Evolutionary conservation across 1,140 invertebrate species (phyloP).

Genomic region (Sinonovacula constricta): DNA sequence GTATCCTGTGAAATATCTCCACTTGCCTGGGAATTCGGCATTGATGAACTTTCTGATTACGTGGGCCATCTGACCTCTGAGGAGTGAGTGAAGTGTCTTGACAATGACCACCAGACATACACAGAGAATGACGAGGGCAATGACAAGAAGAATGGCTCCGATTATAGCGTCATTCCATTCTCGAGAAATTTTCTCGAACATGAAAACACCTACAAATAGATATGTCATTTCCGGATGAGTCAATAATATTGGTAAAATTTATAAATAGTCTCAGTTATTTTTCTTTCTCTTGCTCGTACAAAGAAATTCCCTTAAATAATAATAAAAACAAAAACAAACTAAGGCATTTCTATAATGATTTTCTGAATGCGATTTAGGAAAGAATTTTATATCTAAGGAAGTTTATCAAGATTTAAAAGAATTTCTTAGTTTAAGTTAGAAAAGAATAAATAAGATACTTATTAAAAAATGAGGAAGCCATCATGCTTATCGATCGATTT

Average conservation of each 20-base stretch:
- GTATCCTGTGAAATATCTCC: slow-evolving; percentile 79
- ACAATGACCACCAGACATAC: slow-evolving; percentile 82
- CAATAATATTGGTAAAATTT: not conserved
- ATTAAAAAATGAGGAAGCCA: too few relatives aligned
- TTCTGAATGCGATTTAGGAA: not conserved
- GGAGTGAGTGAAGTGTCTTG: slow-evolving; percentile 80
- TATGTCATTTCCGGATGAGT: not conserved
- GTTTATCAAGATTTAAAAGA: too few relatives aligned
- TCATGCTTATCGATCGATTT: too few relatives aligned
- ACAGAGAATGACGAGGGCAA: slow-evolving; percentile 80
- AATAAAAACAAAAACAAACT: not conserved
- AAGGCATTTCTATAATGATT: not conserved
- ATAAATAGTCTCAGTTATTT: not conserved
- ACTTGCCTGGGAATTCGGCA: slow-evolving; percentile 81
- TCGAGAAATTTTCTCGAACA: slow-evolving; percentile 56
- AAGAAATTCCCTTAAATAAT: not conserved
- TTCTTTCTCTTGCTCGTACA: not conserved
- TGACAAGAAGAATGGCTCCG: slow-evolving; percentile 79
- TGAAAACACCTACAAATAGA: slow-evolving; percentile 61
- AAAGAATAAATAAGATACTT: too few relatives aligned
- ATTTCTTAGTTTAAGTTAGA: too few relatives aligned
- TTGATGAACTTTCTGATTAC: slow-evolving; percentile 81
- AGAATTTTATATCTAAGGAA: not conserved
- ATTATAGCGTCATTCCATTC: slow-evolving; percentile 75
- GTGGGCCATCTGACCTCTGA: slow-evolving; percentile 79